These are phyloP conservation scores for Saccopteryx bilineata DNA, from an alignment of 2,113 vertebrate species.

Conservation along the genomic window DNA sequence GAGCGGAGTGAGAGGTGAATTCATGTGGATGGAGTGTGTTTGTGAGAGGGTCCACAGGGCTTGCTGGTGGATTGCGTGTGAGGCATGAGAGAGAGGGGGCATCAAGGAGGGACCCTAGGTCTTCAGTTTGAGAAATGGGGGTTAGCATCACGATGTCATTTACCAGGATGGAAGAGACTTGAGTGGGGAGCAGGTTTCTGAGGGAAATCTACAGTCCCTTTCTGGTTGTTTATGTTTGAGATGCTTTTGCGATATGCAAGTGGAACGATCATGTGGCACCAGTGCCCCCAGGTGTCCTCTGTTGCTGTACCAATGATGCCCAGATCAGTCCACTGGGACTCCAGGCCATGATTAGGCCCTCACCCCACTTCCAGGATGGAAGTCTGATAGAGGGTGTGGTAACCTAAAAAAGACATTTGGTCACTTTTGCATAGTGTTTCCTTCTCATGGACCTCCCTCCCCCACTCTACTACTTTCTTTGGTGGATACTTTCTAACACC, in stretches of 20 bases:
- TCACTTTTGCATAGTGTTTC: background rate
- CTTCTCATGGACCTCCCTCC: background rate
- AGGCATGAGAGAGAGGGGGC: background rate
- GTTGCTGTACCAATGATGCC: background rate
- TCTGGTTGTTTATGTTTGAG: background rate
- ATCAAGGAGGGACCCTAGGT: background rate
- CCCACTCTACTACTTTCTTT: background rate
- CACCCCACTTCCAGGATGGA: background rate
- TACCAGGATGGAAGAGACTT: background rate
- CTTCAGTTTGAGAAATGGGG: background rate
- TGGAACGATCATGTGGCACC: background rate
- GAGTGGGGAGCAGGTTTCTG: background rate
- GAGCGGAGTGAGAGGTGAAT: background rate
- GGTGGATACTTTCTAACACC: background rate
- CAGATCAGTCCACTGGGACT: background rate
- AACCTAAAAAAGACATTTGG: too few relatives aligned
- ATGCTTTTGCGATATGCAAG: background rate
- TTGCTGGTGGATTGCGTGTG: too few relatives aligned
- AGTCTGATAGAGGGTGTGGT: background rate
- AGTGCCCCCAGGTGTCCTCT: background rate
- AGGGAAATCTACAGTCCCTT: background rate
- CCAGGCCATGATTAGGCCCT: background rate
- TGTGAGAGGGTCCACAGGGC: background rate
- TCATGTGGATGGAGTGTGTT: background rate
- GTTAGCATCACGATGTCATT: rapidly evolving